phyloP scores from a whole-genome alignment of 2,797 vertebrate species.

The Galago senegalensis region DNA sequence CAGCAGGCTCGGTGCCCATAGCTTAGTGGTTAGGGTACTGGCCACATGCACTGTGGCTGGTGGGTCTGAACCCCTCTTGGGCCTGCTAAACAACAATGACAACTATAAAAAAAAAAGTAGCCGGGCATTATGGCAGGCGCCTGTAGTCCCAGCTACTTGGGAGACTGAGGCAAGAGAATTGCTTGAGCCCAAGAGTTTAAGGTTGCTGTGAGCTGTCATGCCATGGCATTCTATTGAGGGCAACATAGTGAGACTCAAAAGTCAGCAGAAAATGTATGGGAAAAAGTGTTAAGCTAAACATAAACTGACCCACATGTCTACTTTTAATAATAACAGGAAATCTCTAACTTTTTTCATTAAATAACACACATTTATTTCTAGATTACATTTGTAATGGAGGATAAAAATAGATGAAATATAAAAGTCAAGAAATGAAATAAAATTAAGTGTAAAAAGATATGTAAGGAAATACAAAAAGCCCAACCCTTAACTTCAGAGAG shows the following conservation, averaged over 20 bases:
- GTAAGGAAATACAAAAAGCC: background rate
- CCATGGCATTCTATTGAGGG: too few relatives aligned
- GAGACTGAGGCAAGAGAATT: too few relatives aligned
- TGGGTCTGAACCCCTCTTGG: too few relatives aligned
- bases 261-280: background rate
- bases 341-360: slow-evolving; percentile 18
- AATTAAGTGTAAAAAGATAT: background rate
- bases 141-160: too few relatives aligned
- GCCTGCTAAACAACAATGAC: too few relatives aligned
- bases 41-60: too few relatives aligned
- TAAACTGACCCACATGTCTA: background rate
- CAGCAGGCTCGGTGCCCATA: background rate
- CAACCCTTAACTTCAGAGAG: too few relatives aligned
- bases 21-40: too few relatives aligned
- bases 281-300: background rate
- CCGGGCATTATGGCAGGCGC: too few relatives aligned
- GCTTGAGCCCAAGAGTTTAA: too few relatives aligned
- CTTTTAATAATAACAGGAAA: slow-evolving; percentile 30
- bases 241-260: background rate
- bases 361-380: slow-evolving; percentile 27
- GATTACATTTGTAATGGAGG: background rate
- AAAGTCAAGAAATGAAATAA: background rate
- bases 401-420: slow-evolving; percentile 15
- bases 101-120: too few relatives aligned
- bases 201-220: too few relatives aligned